Base-by-base conservation (phyloP, 2,797 vertebrate genomes). In the Peromyscus eremicus region DNA sequence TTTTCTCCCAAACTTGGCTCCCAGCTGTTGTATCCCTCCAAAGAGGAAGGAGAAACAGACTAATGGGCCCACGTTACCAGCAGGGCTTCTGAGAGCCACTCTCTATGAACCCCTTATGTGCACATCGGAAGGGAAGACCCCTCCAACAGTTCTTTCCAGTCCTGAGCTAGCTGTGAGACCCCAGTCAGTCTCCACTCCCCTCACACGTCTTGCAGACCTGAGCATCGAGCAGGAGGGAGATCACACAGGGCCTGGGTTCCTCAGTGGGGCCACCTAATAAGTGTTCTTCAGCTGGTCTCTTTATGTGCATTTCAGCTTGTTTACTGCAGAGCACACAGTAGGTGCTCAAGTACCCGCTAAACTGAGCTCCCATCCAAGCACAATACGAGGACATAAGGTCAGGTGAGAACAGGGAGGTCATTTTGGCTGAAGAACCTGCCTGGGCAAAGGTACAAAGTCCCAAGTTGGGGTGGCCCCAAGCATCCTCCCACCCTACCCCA, bases 11-110 rank as follows among this genome's bases (percentile, higher is more conserved):
- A 37, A 43, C 55, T 88, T 11, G 57, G 27, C 21, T 89, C 55
- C 87, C n/a, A 87, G 60, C n/a, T 49, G 34, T 64, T 55, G 0
- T 60, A n/a, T 16, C 68, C 55, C 32, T n/a, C 62, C 12, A 64
- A 71, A 82, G 77, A 92, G 81, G 95, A 66, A 32, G 43, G 55
- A 86, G 88, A 93, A 90, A 93, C 57, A 71, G 87, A 89, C 81
- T 94, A 73, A 68, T 0, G 21, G 75, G 79, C 46, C 12, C 17
- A 60, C 14, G 17, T 32, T 21, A 86, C 16, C 75, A 25, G n/a
- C 27, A 43, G 17, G 43, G 64, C 75, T 92, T 84, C 77, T 32
- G 64, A 57, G 13, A 92, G 71, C 21, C 73, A 43, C 79, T 25
- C 10, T 89, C 57, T 75, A 64, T 37, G 34, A 37, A 64, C 43